phyloP scores from a whole-genome alignment of 2,113 vertebrate species.

The Epinephelus cyanopodus region DNA sequence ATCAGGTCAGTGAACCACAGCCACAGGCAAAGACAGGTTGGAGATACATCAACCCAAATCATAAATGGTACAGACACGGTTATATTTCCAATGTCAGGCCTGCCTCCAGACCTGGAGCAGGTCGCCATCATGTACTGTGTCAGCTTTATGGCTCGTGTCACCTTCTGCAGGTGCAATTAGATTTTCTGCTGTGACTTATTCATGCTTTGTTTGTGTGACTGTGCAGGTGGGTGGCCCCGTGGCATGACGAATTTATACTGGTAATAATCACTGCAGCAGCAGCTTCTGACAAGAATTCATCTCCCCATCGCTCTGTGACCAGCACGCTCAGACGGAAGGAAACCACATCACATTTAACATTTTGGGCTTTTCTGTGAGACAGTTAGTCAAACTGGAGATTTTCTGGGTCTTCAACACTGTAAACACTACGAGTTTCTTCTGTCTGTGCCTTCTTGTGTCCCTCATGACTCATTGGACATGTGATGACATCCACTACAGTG shows the following conservation, averaged over 20 bases:
- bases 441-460: not conserved
- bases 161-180: conserved; percentile 26
- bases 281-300: not conserved
- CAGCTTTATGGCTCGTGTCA: conserved; percentile 34
- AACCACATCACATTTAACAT: not conserved
- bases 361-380: not conserved
- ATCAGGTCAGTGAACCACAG: conserved; percentile 1
- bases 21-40: not conserved
- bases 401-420: not conserved
- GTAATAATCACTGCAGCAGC: conserved; percentile 6
- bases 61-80: not conserved
- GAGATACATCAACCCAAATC: conserved; percentile 7
- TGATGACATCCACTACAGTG: not conserved
- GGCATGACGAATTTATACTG: not conserved
- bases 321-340: not conserved
- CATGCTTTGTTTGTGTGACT: conserved; percentile 27
- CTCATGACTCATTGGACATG: not conserved
- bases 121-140: conserved; percentile 6
- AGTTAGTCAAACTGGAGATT: not conserved
- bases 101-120: not conserved
- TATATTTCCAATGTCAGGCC: conserved; percentile 18
- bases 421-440: not conserved
- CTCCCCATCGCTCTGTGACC: not conserved
- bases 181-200: conserved; percentile 37
- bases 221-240: not conserved